Conservation (phyloP, 2,113 vertebrate genomes). For the Myrmecobius fasciatus region DNA sequence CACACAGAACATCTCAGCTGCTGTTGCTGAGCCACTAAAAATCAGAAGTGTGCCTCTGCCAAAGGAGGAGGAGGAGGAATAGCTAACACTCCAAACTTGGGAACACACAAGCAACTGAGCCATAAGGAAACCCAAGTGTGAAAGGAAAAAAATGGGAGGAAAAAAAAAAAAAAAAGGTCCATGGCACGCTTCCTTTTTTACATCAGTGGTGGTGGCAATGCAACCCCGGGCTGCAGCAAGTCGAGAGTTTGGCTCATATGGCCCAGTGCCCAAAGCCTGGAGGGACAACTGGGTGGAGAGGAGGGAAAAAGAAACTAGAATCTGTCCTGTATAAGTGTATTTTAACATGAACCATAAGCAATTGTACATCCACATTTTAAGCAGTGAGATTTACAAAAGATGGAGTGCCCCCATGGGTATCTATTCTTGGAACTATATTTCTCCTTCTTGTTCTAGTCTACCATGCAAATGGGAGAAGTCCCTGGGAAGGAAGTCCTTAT, state of each 20-base stretch:
- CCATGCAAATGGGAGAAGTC: slow-evolving; percentile 52
- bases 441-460: slow-evolving; percentile 43
- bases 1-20: slow-evolving; percentile 72
- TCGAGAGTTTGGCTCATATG: slow-evolving; percentile 34
- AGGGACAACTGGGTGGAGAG: slow-evolving; percentile 42
- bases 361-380: slow-evolving; percentile 73
- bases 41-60: slow-evolving; percentile 71
- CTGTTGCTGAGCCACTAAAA: slow-evolving; percentile 72
- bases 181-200: slow-evolving; percentile 68
- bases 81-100: slow-evolving; percentile 77
- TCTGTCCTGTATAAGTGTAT: slow-evolving; percentile 76
- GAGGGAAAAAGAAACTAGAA: slow-evolving; percentile 57
- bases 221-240: slow-evolving; percentile 32
- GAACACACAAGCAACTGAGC: slow-evolving; percentile 83
- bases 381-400: slow-evolving; percentile 71
- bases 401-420: slow-evolving; percentile 56
- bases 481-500: slow-evolving; percentile 58
- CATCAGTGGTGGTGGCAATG: slow-evolving; percentile 64
- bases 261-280: slow-evolving; percentile 38
- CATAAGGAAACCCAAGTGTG: slow-evolving; percentile 65
- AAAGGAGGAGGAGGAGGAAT: slow-evolving; percentile 82
- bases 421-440: slow-evolving; percentile 70
- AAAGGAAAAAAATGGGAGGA: slow-evolving; percentile 3
- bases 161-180: slow-evolving; percentile 55
- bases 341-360: slow-evolving; percentile 78